These are phyloP conservation scores for Mesoclemmys tuberculata DNA, from an alignment of 2,113 vertebrate genomes.

Conservation along the genomic window DNA sequence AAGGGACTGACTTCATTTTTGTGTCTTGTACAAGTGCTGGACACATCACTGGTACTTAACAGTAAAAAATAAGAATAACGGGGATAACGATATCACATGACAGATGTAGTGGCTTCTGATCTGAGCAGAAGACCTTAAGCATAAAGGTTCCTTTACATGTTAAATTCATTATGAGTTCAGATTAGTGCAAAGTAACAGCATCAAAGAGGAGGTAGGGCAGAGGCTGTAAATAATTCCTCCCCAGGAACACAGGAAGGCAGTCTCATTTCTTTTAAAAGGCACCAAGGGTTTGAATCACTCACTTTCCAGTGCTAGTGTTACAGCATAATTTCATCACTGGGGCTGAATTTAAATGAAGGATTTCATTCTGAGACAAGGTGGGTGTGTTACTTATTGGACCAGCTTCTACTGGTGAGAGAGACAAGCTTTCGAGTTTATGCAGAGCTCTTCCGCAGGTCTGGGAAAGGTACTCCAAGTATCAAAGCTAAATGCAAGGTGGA, in stretches of 20 bases:
- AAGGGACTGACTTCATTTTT: neutral
- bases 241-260: neutral
- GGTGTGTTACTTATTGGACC: neutral
- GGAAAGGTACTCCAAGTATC: neutral
- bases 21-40: neutral
- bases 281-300: neutral
- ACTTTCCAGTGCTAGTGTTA: neutral
- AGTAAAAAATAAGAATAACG: neutral
- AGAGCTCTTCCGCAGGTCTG: neutral
- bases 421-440: neutral
- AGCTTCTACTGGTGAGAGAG: too few species aligned
- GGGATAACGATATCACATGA: neutral
- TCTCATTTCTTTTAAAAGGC: neutral
- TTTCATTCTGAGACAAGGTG: neutral
- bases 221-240: neutral
- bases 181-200: neutral
- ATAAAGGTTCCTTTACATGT: neutral
- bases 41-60: neutral
- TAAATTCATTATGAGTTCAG: neutral
- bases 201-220: neutral
- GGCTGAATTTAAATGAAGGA: neutral
- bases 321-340: neutral
- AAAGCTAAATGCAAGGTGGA: neutral
- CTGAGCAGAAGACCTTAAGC: neutral
- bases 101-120: neutral